These are phyloP conservation scores for Microtus ochrogaster DNA, from an alignment of 2,113 vertebrate genomes.

Conservation along the genomic window DNA sequence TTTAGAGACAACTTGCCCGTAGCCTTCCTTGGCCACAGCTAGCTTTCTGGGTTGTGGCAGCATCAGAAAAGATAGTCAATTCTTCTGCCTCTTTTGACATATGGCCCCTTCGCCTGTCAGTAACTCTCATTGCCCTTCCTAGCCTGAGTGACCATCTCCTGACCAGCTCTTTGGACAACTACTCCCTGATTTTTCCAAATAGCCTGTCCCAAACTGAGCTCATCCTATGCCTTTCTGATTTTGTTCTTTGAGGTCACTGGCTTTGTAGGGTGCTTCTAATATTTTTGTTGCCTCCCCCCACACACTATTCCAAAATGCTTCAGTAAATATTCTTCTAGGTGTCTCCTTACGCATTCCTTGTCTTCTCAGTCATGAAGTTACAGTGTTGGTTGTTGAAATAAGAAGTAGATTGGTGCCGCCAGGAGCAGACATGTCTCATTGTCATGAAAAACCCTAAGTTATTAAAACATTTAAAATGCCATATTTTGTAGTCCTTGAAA, in stretches of 20 bases:
- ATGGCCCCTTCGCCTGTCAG: slow-evolving; percentile 80
- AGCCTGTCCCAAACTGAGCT: not conserved
- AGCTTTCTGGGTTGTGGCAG: slow-evolving; percentile 91
- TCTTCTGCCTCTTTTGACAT: slow-evolving; percentile 95
- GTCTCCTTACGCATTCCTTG: slow-evolving; percentile 1
- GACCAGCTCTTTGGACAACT: too few species aligned
- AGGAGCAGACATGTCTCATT: too few species aligned
- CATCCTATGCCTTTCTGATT: not conserved
- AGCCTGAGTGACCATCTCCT: not conserved
- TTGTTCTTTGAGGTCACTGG: not conserved
- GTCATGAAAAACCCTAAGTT: too few species aligned
- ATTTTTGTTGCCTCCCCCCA: not conserved
- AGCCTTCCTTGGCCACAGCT: slow-evolving; percentile 92
- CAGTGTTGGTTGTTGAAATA: slow-evolving; percentile 26
- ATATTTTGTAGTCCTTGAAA: too few species aligned
- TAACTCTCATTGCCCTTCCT: not conserved
- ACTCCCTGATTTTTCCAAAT: not conserved
- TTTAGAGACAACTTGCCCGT: slow-evolving; percentile 91
- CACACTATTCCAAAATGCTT: not conserved
- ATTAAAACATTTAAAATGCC: too few species aligned
- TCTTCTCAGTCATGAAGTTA: slow-evolving; percentile 40
- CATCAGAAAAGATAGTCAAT: slow-evolving; percentile 92
- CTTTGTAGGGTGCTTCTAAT: not conserved
- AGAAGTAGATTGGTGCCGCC: too few species aligned
- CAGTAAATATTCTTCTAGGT: not conserved